phyloP scores from a whole-genome alignment of 2,888 invertebrate genomes.

The Dynastes grantii region DNA sequence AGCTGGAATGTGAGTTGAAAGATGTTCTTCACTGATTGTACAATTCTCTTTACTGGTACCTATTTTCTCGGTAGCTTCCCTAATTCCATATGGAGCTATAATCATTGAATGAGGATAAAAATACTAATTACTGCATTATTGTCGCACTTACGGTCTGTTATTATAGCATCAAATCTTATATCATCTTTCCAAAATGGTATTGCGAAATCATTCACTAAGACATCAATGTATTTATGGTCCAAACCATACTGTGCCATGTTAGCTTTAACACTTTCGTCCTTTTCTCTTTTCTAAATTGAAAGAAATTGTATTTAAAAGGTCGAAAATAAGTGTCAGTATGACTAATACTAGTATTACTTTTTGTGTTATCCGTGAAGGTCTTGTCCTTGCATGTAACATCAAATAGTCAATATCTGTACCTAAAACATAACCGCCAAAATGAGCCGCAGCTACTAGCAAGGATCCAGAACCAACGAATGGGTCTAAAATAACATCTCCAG shows the following conservation, averaged over 20 bases:
- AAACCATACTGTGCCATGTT: constrained; percentile 93
- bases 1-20: constrained; percentile 83
- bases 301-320: background rate
- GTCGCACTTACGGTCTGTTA: constrained; percentile 91
- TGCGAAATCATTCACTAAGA: constrained; percentile 94
- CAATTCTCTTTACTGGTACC: constrained; percentile 78
- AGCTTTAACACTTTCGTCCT: constrained; percentile 89
- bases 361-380: constrained; percentile 85
- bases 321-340: too few species aligned
- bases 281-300: constrained; percentile 74
- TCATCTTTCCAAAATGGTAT: constrained; percentile 82
- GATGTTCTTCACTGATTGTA: constrained; percentile 78
- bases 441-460: constrained; percentile 88
- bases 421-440: constrained; percentile 89
- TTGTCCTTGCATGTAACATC: constrained; percentile 90
- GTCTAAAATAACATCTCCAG: constrained; percentile 87
- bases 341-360: constrained; percentile 71
- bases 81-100: constrained; percentile 96
- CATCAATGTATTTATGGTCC: constrained; percentile 85
- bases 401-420: constrained; percentile 96
- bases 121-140: too few species aligned
- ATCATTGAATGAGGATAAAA: constrained; percentile 41
- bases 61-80: constrained; percentile 92
- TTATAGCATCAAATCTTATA: constrained; percentile 89
- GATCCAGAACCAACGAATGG: constrained; percentile 94